Evolutionary conservation across 2,888 invertebrate species (phyloP), one percentile per base, ranked within the genome.

Genomic region (Ptychoptera contaminata): DNA sequence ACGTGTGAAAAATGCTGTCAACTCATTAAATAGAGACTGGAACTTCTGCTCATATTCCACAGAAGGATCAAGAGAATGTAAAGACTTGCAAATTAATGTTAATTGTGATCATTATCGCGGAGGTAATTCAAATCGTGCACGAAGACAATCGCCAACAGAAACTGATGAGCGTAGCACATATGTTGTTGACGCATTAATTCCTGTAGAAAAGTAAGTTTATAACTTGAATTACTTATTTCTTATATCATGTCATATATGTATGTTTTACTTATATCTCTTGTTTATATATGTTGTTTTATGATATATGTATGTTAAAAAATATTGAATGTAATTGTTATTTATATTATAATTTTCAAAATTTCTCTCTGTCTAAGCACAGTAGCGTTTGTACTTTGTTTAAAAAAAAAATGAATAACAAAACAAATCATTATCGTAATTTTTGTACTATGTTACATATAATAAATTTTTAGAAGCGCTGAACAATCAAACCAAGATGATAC

Each of bases 21-120:
- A 91, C 56, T 79, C 87, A 41, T 72, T 94, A 44, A 93, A 96
- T 63, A 77, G 88, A 54, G 90, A 93, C 58, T 96, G 94, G 94
- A 87, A 90, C 72, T 87, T 94, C 81, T 94, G 94, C 62, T 88
- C 91, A 0, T 86, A 88, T 61, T 79, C 86, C 48, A 74, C 80
- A 39, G 85, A 90, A 67, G 88, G 91, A 44, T 63, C 76, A 62
- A 61, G 85, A 39, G 88, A 90, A 59, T 93, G 93, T 60, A 87
- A 86, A 58, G 88, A 91, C 57, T 69, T 93, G 43, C 80, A 85
- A 55, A 90, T 93, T 53, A 84, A 88, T 58, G 88, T 93, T 3
- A 87, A 88, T 62, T 93, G 92, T 57, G 88, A 88, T 58, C 88
- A 87, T 57, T 77, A 84, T 51, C 62, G 66, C 1, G 62, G 57